Percentiles rank a stretch among this genome's conserved stretches.
Evolutionary conservation across 2,113 vertebrate species (phyloP).

Genomic region (Fulmarus glacialis): DNA sequence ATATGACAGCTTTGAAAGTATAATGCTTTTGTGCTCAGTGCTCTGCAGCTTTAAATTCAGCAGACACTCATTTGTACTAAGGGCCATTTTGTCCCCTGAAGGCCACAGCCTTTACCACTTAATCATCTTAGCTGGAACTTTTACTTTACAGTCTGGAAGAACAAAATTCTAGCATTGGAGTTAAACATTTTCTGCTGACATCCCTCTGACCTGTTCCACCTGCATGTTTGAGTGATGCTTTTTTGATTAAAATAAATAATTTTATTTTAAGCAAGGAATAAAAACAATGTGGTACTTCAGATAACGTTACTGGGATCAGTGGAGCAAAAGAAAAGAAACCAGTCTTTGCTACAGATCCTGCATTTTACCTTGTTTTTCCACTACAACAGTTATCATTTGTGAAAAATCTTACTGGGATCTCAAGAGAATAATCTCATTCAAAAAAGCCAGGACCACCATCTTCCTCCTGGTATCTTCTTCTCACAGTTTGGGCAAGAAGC

Average conservation of each 20-base stretch:
- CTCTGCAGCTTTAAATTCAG: not conserved
- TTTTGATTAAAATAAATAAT: not conserved
- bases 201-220: not conserved
- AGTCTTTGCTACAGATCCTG: not conserved
- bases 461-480: not conserved
- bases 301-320: not conserved
- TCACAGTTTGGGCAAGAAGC: not conserved
- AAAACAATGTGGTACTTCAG: not conserved
- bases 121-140: not conserved
- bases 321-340: not conserved
- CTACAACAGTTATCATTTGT: not conserved
- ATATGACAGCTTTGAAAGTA: not conserved
- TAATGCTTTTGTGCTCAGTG: not conserved
- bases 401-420: not conserved
- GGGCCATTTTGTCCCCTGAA: not conserved
- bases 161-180: not conserved
- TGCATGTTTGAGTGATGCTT: not conserved
- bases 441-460: not conserved
- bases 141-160: not conserved
- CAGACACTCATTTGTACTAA: not conserved
- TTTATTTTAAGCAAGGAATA: not conserved
- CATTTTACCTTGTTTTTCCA: not conserved
- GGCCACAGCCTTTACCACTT: not conserved
- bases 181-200: not conserved
- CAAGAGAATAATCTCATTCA: not conserved